Base-by-base conservation (phyloP, 2,113 vertebrate species). In the Nannobrachium achirus region DNA sequence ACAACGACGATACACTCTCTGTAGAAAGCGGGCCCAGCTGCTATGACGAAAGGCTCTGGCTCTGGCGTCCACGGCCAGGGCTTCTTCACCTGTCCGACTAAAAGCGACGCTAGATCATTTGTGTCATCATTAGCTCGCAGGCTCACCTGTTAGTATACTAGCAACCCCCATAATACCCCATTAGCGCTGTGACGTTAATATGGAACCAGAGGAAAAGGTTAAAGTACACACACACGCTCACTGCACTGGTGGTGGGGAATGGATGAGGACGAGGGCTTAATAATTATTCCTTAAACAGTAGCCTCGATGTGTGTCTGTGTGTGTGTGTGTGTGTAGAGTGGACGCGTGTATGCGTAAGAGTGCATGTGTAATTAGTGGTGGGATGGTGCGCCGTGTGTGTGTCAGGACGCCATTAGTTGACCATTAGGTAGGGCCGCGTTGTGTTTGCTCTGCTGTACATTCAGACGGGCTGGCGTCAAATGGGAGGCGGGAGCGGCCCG, bases 151-250 rank as follows among this genome's bases (percentile, higher is more conserved):
- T 73, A 70, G 9, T 10, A 20, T 40, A 4, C 2, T 14, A 25
- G 72, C 74, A 71, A 56, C 70, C 40, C 76, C 25, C 25, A 33
- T 20, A n/a, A 82, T 72, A 74, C 49, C 61, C 75, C 81, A 86
- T 87, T 84, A 82, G 76, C 77, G 55, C 68, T 59, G 55, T 63
- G 56, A 79, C 67, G 73, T 69, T 86, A 86, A 85, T 86, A 86
- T 75, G 72, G 81, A 76, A 75, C 71, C 25, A 87, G 77, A 80
- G 75, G 49, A 66, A 81, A 59, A 81, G 89, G 85, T 87, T 81
- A 89, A 91, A 91, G 89, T 92, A 85, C 89, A 85, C 63, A 85
- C 89, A 85, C 63, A n/a, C 56, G 71, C 40, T 68, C 51, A 38
- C 56, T 25, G 60, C 14, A 10, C 48, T 63, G 44, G 62, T 63